Evolutionary conservation across 2,113 vertebrate species (phyloP), one percentile per base, ranked within the genome.

Genomic region (Uria lomvia): DNA sequence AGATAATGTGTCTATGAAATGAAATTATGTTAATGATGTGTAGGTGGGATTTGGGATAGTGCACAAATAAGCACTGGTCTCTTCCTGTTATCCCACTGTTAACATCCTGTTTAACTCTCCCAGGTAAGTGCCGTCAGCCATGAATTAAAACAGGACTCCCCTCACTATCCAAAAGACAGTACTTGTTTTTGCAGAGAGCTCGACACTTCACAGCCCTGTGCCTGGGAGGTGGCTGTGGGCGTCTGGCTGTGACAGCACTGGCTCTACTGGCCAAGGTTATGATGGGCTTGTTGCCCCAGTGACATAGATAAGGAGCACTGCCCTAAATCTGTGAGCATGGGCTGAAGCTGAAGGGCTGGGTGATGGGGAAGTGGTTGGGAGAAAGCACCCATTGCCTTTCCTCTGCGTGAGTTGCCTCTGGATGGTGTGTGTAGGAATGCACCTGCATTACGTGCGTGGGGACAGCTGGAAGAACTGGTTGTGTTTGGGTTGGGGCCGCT

Each of bases 391-490:
- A 2, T n/a, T 40, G 34, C 65, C 21, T 47, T 67, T 29, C 32
- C 15, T 50, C 32, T 36, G 26, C 30, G 2, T 36, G 56, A n/a
- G n/a, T 42, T 26, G 3, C 63, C 30, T 36, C 42, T 65, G 50
- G 23, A 9, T 60, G 59, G 34, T 16, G 21, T 11, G 34, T 52
- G 42, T 36, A 43, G 52, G 30, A 52, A 26, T 32, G 20, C 40
- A 24, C 26, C 24, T 5, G 2, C 24, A 1, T 74, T 24, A 74
- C 32, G 42, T 52, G 26, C 1, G 0, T 27, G 47, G n/a, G 52
- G n/a, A 40, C 59, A 67, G 45, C 53, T 79, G 72, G 79, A n/a
- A 42, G 60, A 47, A 38, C 47, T 49, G 60, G 18, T 7, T 12
- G 16, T 19, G 24, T 49, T 49, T 58, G 58, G 58, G 29, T 45